Evolutionary conservation across 2,888 invertebrate species (phyloP).

Genomic region (Rhabditoides inermis): DNA sequence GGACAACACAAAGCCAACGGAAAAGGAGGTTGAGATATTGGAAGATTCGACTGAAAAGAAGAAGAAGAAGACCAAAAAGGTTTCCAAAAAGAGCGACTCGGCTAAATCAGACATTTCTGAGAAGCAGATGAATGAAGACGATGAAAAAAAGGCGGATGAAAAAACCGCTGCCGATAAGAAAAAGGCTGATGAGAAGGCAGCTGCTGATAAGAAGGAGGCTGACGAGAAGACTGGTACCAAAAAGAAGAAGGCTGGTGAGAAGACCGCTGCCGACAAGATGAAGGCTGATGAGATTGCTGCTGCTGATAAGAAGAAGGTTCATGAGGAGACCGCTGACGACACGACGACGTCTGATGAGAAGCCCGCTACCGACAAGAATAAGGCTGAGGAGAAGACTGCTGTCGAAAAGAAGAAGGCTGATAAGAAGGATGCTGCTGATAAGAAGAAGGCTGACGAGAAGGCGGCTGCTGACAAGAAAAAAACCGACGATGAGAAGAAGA

Average conservation of each 20-base stretch:
- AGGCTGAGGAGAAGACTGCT: not conserved
- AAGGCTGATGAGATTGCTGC: slow-evolving; percentile 1
- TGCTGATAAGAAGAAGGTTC: slow-evolving; percentile 2
- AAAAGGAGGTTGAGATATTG: not conserved
- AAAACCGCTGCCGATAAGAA: not conserved
- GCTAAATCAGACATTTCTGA: not conserved
- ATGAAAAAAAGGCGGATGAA: not conserved
- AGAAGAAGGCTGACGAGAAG: not conserved
- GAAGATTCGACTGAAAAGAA: not conserved
- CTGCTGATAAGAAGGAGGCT: slow-evolving; percentile 2
- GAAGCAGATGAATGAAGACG: not conserved
- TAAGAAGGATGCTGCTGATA: not conserved
- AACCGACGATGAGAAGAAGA: not conserved
- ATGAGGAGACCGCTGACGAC: slow-evolving; percentile 4
- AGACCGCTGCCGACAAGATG: slow-evolving; percentile 1
- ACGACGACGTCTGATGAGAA: slow-evolving; percentile 5
- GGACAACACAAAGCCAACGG: not conserved
- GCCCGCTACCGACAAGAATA: slow-evolving; percentile 1
- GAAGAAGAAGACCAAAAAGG: not conserved
- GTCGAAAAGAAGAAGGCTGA: not conserved
- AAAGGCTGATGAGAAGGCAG: too few relatives aligned
- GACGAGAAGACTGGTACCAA: not conserved
- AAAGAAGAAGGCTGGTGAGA: slow-evolving; percentile 4
- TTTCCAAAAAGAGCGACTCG: not conserved
- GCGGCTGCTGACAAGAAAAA: not conserved